Evolutionary conservation across 2,113 vertebrate genomes (phyloP), one percentile per base, ranked within the genome.

Genomic region (Siphamia tubifer): DNA sequence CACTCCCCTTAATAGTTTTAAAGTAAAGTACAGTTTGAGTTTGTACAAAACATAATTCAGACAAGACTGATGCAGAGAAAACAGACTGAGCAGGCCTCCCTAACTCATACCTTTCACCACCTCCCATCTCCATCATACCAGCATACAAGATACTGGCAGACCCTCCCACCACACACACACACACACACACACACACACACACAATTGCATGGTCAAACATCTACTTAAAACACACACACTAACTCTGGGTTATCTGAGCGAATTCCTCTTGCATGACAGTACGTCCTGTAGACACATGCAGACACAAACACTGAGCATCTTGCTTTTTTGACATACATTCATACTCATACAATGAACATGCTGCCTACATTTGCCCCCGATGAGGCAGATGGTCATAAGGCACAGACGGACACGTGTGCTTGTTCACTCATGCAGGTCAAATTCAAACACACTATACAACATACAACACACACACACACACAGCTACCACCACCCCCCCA

Each of bases 51-150:
- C 56, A 31, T 24, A 12, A 62, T 60, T 72, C 53, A 58, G 36
- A 57, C 27, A 28, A 27, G 47, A n/a, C 43, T 42, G 43, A 72
- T 12, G 20, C 21, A 58, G 20, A 45, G 40, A 36, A 13, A 43
- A 30, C 48, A 58, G 65, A 55, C 25, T 9, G 34, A 43, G 34
- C 23, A 16, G 27, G 24, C 63, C 68, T 83, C 74, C 55, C 63
- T 77, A 43, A 40, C 36, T 84, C 86, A 83, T 85, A 86, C 75
- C 78, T 88, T 82, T 89, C 77, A 90, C 17, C 68, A 74, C 65
- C 44, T 76, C 48, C 35, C 52, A 64, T 51, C 60, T 85, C 42
- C 45, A 76, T 80, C 77, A 69, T 57, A 56, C 49, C 39, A 62
- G 68, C 57, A 75, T 78, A 45, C 2, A 12, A 51, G 61, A 69